These are phyloP conservation scores for Tipula unca DNA, from an alignment of 2,888 invertebrate species.

Conservation along the genomic window DNA sequence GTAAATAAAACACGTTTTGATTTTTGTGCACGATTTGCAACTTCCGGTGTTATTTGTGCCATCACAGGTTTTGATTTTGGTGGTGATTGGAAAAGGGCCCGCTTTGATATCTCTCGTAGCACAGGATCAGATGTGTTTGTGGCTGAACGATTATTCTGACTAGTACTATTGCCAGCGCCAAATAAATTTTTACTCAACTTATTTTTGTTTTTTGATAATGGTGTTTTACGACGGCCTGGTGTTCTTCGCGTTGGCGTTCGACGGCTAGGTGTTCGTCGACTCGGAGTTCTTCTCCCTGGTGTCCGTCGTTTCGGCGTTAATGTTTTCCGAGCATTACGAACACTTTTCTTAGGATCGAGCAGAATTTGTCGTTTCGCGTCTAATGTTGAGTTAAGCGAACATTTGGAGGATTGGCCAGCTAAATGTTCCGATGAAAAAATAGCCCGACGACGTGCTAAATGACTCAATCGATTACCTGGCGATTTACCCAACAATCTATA, in stretches of 20 bases:
- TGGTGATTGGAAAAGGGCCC: slow-evolving; percentile 69
- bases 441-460: slow-evolving; percentile 64
- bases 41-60: slow-evolving; percentile 39
- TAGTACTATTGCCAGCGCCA: background rate
- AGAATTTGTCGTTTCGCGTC: slow-evolving; percentile 23
- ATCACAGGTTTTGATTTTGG: slow-evolving; percentile 35
- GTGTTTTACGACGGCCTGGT: slow-evolving; percentile 14
- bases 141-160: background rate
- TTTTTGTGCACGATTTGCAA: slow-evolving; percentile 45
- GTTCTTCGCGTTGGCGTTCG: background rate
- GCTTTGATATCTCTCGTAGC: slow-evolving; percentile 53
- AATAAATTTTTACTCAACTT: slow-evolving; percentile 1
- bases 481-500: slow-evolving; percentile 48
- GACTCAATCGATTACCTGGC: slow-evolving; percentile 67
- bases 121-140: slow-evolving; percentile 31
- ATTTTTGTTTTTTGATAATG: background rate
- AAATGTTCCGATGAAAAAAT: slow-evolving; percentile 66
- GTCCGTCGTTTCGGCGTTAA: slow-evolving; percentile 45
- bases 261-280: background rate
- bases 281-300: slow-evolving; percentile 43
- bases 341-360: slow-evolving; percentile 28
- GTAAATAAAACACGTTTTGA: slow-evolving; percentile 62
- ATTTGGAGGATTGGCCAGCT: slow-evolving; percentile 42
- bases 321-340: slow-evolving; percentile 30
- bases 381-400: slow-evolving; percentile 23